Base-by-base conservation (phyloP, 2,797 vertebrate genomes). In the Tarsius wallacei region DNA sequence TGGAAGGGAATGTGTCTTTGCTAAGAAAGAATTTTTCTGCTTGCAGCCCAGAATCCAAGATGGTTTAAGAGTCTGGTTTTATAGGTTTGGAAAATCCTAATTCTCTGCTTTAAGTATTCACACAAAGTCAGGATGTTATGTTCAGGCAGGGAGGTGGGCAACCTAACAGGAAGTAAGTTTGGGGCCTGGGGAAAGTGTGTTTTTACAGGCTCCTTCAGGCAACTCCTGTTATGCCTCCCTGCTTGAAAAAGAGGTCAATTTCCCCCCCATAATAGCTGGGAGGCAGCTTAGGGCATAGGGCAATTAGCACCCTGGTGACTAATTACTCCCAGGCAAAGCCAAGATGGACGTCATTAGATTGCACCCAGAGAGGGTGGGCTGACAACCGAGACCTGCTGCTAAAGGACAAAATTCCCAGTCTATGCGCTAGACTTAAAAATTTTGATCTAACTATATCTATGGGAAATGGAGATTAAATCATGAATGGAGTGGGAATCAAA, bases 31-130 rank as follows among this genome's bases (percentile, higher is more conserved):
- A 0, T 13, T 42, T 59, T 84, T 73, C 31, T 82, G 15, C 22
- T 9, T 24, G n/a, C 2, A 91, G 12, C 24, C 59, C 55, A 87
- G 76, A 95, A 91, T 84, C 14, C 24, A 87, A 93, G n/a, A 68
- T 13, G 2, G 3, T 73, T 68, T 77, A 91, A 70, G 71, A 70
- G 8, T 85, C 49, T 97, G n/a, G 17, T 71, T 95, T 93, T 86
- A 80, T 12, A 90, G 63, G 10, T 85, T 82, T 92, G 57, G 15
- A 93, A 92, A 90, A 80, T 66, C 15, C 8, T 31, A 93, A 61
- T 59, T 63, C 16, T 92, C 42, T 86, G 47, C 14, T 22, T 28
- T n/a, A 28, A 90, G 63, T n/a, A 70, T 17, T 71, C 36, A 74
- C 26, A 22, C 36, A 83, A 68, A 82, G 28, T 88, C 59, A 87